phyloP scores from a whole-genome alignment of 2,113 vertebrate species.

The Fulica atra region DNA sequence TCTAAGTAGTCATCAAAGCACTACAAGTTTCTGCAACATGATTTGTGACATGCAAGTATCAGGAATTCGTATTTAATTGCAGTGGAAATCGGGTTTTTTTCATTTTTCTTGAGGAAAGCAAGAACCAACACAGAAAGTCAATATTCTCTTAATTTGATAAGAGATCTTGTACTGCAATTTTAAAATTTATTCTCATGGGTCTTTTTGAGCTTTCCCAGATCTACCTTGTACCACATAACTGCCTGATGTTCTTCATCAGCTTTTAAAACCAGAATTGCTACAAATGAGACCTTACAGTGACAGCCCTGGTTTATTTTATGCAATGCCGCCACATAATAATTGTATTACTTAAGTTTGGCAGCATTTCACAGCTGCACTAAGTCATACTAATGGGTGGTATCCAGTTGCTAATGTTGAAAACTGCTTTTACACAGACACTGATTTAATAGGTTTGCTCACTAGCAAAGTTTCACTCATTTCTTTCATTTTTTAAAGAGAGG shows the following conservation, averaged over 20 bases:
- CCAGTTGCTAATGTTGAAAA: conserved; percentile 63
- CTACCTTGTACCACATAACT: not conserved
- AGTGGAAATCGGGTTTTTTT: not conserved
- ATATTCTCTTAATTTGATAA: conserved; percentile 39
- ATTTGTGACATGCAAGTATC: not conserved
- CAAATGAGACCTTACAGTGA: conserved; percentile 43
- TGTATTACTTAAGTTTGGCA: conserved; percentile 35
- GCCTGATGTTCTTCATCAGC: conserved; percentile 27
- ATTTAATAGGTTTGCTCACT: conserved; percentile 12
- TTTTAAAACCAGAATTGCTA: conserved; percentile 37
- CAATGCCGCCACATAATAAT: conserved; percentile 1
- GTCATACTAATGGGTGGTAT: conserved; percentile 47
- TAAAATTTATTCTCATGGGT: conserved; percentile 22
- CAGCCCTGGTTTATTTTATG: conserved; percentile 49
- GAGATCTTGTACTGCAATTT: not conserved
- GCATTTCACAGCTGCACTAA: conserved; percentile 57
- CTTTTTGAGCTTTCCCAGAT: conserved; percentile 51
- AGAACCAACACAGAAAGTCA: not conserved
- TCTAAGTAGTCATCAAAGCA: not conserved
- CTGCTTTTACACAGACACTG: conserved; percentile 39
- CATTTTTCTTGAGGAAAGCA: not conserved
- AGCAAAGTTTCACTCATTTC: not conserved
- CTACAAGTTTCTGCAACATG: not conserved
- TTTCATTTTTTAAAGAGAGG: not conserved
- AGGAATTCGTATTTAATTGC: not conserved